phyloP scores from a whole-genome alignment of 2,113 vertebrate species.

The Silurus asotus region DNA sequence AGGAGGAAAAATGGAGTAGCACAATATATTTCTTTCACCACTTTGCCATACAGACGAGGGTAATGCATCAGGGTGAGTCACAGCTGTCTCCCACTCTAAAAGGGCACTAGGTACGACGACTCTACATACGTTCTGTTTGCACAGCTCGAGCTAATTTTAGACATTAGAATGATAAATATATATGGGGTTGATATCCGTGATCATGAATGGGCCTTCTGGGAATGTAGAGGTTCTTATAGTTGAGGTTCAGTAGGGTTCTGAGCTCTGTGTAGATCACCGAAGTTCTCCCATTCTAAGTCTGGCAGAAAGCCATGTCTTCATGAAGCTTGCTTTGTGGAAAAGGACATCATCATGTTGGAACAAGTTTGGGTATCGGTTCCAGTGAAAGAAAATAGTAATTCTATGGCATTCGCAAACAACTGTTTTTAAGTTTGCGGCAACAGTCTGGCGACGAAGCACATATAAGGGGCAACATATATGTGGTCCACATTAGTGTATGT shows the following conservation, averaged over 20 bases:
- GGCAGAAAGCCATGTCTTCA: background rate
- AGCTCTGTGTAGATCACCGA: background rate
- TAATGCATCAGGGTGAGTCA: constrained; percentile 38
- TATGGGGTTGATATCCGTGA: background rate
- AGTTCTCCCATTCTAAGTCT: background rate
- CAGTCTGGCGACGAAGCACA: background rate
- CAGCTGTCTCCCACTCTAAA: constrained; percentile 5
- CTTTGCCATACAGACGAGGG: constrained; percentile 27
- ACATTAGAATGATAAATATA: background rate
- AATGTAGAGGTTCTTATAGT: background rate
- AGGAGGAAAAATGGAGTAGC: background rate
- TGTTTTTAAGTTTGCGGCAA: background rate
- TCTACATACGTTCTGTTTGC: background rate
- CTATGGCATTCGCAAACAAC: background rate
- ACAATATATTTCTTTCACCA: constrained; percentile 24
- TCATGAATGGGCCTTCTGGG: background rate
- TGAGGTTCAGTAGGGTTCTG: background rate
- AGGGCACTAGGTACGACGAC: background rate
- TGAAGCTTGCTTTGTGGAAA: background rate
- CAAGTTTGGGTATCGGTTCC: background rate
- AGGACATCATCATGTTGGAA: background rate
- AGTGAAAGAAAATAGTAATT: background rate
- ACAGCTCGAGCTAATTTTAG: background rate
- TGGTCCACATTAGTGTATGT: background rate
- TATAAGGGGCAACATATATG: background rate